Base-by-base conservation (phyloP, 2,797 vertebrate species). In the Leptatherina wallacei region DNA sequence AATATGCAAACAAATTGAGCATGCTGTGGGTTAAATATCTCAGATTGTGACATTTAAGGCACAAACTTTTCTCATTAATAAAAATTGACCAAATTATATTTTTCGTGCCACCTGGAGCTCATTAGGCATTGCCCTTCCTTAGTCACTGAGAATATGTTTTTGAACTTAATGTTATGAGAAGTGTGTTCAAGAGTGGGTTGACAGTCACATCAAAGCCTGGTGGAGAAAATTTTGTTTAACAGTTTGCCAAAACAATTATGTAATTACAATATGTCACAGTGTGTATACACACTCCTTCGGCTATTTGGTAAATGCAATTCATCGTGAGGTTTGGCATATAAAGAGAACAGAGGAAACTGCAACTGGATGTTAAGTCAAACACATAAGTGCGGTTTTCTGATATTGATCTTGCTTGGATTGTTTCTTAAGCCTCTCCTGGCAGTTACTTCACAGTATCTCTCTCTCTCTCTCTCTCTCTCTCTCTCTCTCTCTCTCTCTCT, bases 381-480 rank as follows among this genome's bases (percentile, higher is more conserved):
- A 86, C 87, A 88, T 86, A 86, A 89, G 86, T 90, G 91, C 58
- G 83, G 91, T 93, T 90, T 90, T 77, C 87, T 87, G 89, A 92
- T 92, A 90, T 89, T 88, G 91, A 92, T 92, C 90, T 92, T 72
- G 80, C 84, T 92, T 69, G 85, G 90, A 92, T 91, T 92, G 89
- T 90, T 92, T 86, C 86, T 91, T 91, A 90, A 93, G 88, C 86
- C 87, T 90, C 88, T 90, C 69, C 85, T 91, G 90, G 90, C 91
- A 89, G 76, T 84, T 80, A 84, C 83, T 89, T 90, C 86, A 84
- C 70, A 90, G 82, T 75, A 85, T 86, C 86, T 90, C 85, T 91
- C 51, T 54, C 24, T 24, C 9, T 24, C 10, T 14, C 88, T 89
- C 86, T 89, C 83, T 76, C 88, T 90, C 84, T 91, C 51, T 29